A percentile compares a stretch with the other conserved stretches of the same genome.
Conservation (phyloP, 2,113 vertebrate genomes). For the Delphinus delphis region DNA sequence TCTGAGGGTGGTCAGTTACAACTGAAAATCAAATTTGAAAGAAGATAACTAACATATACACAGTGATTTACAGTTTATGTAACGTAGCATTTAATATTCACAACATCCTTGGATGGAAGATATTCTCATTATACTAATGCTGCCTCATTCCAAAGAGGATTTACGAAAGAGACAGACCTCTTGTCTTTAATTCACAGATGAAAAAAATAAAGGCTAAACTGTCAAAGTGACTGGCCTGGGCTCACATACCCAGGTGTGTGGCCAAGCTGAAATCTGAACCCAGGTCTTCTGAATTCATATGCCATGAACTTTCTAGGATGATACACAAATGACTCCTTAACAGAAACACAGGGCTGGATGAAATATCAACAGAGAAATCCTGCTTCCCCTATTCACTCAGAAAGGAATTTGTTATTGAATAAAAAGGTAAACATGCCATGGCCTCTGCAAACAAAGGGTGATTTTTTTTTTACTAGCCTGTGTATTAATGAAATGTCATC, state of each 20-base stretch:
- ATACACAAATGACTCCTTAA: background rate
- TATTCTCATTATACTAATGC: background rate
- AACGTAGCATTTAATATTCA: background rate
- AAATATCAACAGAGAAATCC: conserved; percentile 25
- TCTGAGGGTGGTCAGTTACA: background rate
- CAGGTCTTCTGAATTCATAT: conserved; percentile 8
- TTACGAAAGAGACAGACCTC: background rate
- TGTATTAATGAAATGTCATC: conserved; percentile 28
- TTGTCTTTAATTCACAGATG: background rate
- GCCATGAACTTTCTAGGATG: background rate
- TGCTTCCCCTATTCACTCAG: background rate
- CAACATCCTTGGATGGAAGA: background rate
- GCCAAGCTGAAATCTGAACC: background rate
- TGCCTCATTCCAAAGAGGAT: conserved; percentile 17
- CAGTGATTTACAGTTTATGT: background rate
- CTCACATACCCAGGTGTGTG: background rate
- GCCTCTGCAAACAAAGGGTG: conserved; percentile 44
- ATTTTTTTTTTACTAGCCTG: conserved; percentile 15
- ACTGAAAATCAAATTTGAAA: background rate
- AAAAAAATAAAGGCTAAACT: background rate
- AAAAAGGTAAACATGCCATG: conserved; percentile 45
- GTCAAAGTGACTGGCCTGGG: no score
- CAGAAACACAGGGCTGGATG: conserved; percentile 1
- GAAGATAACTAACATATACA: background rate
- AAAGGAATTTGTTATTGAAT: conserved; percentile 58